Evolutionary conservation across 2,797 vertebrate genomes (phyloP).

Genomic region (Hirundo rustica): DNA sequence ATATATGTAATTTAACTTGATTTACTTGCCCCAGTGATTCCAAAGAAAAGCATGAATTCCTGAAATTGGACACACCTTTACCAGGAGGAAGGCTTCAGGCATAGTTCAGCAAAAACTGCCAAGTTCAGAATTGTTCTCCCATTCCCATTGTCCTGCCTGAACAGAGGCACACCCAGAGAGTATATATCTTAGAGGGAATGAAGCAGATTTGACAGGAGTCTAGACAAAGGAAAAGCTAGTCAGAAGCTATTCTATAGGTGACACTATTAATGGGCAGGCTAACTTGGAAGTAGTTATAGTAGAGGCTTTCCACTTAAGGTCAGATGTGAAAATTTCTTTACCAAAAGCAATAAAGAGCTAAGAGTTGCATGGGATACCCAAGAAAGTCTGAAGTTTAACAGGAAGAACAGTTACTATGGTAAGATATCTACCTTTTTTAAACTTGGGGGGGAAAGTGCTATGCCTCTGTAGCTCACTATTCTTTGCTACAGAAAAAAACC

Average conservation of each 20-base stretch:
- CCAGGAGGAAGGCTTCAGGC: not conserved
- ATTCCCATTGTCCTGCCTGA: not conserved
- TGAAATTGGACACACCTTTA: conserved; percentile 13
- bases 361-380: not conserved
- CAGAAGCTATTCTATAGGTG: not conserved
- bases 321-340: not conserved
- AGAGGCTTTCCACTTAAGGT: not conserved
- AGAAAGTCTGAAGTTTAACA: not conserved
- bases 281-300: not conserved
- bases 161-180: not conserved
- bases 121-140: conserved; percentile 8
- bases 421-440: not conserved
- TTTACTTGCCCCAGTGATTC: conserved; percentile 2
- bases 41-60: not conserved
- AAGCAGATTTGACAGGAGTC: not conserved
- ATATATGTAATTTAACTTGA: not conserved
- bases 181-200: not conserved
- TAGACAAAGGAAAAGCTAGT: not conserved
- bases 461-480: not conserved
- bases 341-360: not conserved
- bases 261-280: not conserved
- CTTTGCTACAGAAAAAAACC: not conserved
- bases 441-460: rapidly evolving
- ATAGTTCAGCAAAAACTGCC: not conserved
- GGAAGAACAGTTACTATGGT: not conserved